Evolutionary conservation across 2,797 vertebrate genomes (phyloP), one percentile per base, ranked within the genome.

Genomic region (Lithobates pipiens): DNA sequence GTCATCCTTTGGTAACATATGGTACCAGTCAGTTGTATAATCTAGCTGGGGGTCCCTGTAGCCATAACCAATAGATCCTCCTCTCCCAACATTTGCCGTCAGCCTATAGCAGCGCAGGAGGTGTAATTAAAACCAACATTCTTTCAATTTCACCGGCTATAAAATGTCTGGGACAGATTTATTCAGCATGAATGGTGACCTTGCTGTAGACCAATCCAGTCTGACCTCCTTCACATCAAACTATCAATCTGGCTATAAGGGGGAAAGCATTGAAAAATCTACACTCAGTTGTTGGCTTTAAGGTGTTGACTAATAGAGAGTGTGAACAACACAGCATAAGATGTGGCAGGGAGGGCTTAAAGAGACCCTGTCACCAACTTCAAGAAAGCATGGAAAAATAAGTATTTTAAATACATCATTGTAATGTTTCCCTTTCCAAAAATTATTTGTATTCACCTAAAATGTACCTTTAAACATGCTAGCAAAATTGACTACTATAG

Each of bases 111-210:
- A 39, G 73, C n/a, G 61, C 82, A 78, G 85, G 85, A 77, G 84
- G 76, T 88, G 86, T 91, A 90, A 91, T 89, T 89, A 90, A 90
- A 90, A 89, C 86, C 86, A 89, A 85, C 88, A 85, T 89, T 90
- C 89, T 78, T 89, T 80, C 86, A 79, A 75, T 87, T 89, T 91
- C 89, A 90, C 36, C 77, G 77, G 83, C 88, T 89, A 80, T 50
- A 88, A 88, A 86, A 76, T 7, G 42, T 88, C 88, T 15, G 0
- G 74, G 85, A 88, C 72, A 82, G 77, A 90, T 88, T 90, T 36
- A 80, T 87, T 86, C 32, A 0, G 83, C 54, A 1, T 10, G 80
- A 90, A 91, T 71, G 50, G 54, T 15, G 10, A 84, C 57, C 46
- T 76, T 0, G 2, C 85, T 85, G 85, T 0, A 39, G 89, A 68